A percentile compares a stretch with the other conserved stretches of the same genome.
Evolutionary conservation across 2,797 vertebrate genomes (phyloP).

Genomic region (Natrix natrix): DNA sequence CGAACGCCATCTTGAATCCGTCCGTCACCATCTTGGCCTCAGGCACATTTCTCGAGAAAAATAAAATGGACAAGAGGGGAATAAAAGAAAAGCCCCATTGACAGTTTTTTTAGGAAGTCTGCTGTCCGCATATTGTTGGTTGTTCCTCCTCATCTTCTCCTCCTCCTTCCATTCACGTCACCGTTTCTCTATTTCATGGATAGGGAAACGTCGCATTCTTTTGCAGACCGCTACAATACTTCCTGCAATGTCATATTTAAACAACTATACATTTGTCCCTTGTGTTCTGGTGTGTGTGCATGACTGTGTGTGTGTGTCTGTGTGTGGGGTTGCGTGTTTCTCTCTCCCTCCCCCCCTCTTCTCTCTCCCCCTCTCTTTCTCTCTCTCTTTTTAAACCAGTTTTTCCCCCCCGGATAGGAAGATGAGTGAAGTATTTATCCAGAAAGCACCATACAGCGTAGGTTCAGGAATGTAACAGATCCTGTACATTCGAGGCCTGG

Average conservation of each 20-base stretch:
- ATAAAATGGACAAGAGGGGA: not conserved
- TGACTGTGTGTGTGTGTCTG: not conserved
- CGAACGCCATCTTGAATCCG: constrained; percentile 55
- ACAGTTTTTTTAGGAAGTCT: constrained; percentile 57
- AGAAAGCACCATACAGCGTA: constrained; percentile 87
- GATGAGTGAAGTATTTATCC: constrained; percentile 79
- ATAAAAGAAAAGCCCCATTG: constrained; percentile 73
- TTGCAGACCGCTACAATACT: constrained; percentile 76
- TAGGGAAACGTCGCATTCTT: constrained; percentile 73
- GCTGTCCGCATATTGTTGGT: constrained; percentile 58
- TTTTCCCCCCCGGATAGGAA: constrained; percentile 69
- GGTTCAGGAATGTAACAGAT: constrained; percentile 82
- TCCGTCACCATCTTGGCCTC: constrained; percentile 60
- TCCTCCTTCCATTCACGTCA: constrained; percentile 61
- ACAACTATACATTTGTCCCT: constrained; percentile 78
- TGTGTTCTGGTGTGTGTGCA: constrained; percentile 69
- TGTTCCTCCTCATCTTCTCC: constrained; percentile 51
- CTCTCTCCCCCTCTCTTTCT: constrained; percentile 3
- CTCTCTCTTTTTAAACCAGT: constrained; percentile 69
- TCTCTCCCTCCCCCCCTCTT: not conserved
- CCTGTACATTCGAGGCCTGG: constrained; percentile 81
- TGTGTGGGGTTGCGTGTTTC: not conserved
- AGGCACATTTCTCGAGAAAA: constrained; percentile 65
- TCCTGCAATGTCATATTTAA: constrained; percentile 78
- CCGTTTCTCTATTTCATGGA: constrained; percentile 58